Evolutionary conservation across 2,113 vertebrate genomes (phyloP).

Genomic region (Cygnus buccinator): DNA sequence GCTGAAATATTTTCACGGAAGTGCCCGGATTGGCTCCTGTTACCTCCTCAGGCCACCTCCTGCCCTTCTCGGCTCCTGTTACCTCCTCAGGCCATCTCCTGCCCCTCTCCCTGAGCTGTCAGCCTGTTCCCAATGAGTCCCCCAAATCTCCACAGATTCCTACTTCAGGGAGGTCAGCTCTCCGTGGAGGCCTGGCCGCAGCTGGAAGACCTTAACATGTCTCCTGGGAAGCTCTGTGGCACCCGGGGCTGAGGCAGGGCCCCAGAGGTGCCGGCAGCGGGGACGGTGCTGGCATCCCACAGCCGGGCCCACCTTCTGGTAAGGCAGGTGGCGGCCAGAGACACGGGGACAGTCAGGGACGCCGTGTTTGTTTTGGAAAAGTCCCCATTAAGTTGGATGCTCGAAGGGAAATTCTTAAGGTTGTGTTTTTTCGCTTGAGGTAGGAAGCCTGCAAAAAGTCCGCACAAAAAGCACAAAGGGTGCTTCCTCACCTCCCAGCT

Average conservation of each 20-base stretch:
- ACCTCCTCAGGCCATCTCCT: not conserved
- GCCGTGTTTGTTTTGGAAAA: not conserved
- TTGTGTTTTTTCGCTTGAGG: not conserved
- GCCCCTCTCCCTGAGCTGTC: not conserved
- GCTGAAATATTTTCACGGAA: not conserved
- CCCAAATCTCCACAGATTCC: too few relatives aligned
- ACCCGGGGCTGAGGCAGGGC: not conserved
- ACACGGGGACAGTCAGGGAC: rapidly evolving
- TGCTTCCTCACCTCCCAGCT: not conserved
- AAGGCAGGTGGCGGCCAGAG: not conserved
- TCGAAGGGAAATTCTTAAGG: not conserved
- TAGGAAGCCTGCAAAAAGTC: not conserved
- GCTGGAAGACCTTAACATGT: not conserved
- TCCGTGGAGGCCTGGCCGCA: not conserved
- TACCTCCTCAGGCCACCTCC: not conserved
- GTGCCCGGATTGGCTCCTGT: not conserved
- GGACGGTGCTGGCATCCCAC: rapidly evolving
- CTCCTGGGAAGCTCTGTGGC: not conserved
- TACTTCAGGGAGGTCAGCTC: not conserved
- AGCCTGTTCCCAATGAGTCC: not conserved
- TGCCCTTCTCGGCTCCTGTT: too few relatives aligned
- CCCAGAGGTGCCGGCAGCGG: not conserved
- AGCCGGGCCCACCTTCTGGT: not conserved
- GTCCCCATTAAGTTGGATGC: not conserved
- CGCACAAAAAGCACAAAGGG: not conserved